Base-by-base conservation (phyloP, 2,113 vertebrate species). In the Phalacrocorax carbo region DNA sequence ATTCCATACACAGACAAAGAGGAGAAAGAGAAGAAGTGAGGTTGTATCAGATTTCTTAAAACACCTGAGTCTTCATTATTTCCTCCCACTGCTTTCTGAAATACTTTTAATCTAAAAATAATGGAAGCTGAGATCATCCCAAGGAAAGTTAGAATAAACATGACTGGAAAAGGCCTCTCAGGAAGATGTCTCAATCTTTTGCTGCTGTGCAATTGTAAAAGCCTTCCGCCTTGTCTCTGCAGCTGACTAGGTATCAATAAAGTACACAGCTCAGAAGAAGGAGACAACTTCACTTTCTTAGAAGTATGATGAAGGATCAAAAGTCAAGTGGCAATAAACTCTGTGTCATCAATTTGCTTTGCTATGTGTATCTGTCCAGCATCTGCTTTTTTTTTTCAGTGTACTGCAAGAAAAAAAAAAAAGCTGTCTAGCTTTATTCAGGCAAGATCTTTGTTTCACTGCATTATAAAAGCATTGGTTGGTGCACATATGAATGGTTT, bases 191-290 rank as follows among this genome's bases (percentile, higher is more conserved):
- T 96, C 64, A 54, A 11, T 92, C 90, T 92, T 83, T 86, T 76
- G 75, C 93, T 96, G 90, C 54, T 95, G 85, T 87, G 82, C 27
- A 20, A 76, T 94, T 96, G 81, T 94, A 90, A 90, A 83, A 91
- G 32, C 75, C 34, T 97, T 93, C 95, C 13, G 70, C 95, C 36
- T 91, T 25, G 64, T 88, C 93, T 86, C 92, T 13, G 48, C 92
- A 97, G 94, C 95, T 96, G 94, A 86, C 68, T 62, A 92, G 70
- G 55, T 90, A 80, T 94, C 21, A 34, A 90, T 97, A 95, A 95
- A 97, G 85, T 69, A 72, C 46, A n/a, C 62, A 52, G 90, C 94
- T 70, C 71, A 54, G 79, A 92, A 68, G 81, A 96, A 78, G 7
- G 48, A 94, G 72, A 76, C 91, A 88, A 87, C 93, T 94, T 92